Evolutionary conservation across 2,797 vertebrate species (phyloP), one percentile per base, ranked within the genome.

Genomic region (Falco rusticolus): DNA sequence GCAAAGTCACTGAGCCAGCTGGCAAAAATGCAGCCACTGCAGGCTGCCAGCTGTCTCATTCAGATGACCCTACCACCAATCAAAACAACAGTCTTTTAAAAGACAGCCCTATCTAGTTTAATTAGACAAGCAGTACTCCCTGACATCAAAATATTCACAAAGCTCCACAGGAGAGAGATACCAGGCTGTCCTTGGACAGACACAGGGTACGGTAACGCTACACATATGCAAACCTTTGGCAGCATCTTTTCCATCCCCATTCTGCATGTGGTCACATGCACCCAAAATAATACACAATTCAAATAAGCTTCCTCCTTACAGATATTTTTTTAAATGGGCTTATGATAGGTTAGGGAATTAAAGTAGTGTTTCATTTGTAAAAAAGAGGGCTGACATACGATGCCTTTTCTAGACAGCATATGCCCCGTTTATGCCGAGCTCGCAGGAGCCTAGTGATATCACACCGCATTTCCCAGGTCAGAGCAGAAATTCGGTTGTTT

Each of bases 401-500:
- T 7, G 19, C 29, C 31, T 57, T 31, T 61, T 57, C 56, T 28
- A 16, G 25, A 11, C 29, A 47, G 45, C 20, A 20, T 12, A 41
- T 0, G 24, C 22, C 45, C 39, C 4, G 1, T 18, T 34, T 0
- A 9, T 5, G 12, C 54, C 4, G 13, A 8, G 51, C 70, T 25
- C 17, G 2, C 54, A 5, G 7, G 70, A n/a, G 31, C 31, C 31
- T 59, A 6, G 37, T 10, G 3, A 3, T 3, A 13, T 17, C 11
- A 28, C 5, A 1, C 31, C 2, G 28, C 45, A 3, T 14, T 15
- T 50, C 19, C 61, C 66, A 3, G 17, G 25, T 45, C 57, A 20
- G 3, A 6, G 59, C 57, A 72, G 21, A 48, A 51, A 51, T 24
- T 7, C 4, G n/a, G 10, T 1, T 0, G 0, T 7, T 7, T 57